These are phyloP conservation scores for Coregonus ussuriensis DNA, from an alignment of 2,797 vertebrate genomes.

Conservation along the genomic window DNA sequence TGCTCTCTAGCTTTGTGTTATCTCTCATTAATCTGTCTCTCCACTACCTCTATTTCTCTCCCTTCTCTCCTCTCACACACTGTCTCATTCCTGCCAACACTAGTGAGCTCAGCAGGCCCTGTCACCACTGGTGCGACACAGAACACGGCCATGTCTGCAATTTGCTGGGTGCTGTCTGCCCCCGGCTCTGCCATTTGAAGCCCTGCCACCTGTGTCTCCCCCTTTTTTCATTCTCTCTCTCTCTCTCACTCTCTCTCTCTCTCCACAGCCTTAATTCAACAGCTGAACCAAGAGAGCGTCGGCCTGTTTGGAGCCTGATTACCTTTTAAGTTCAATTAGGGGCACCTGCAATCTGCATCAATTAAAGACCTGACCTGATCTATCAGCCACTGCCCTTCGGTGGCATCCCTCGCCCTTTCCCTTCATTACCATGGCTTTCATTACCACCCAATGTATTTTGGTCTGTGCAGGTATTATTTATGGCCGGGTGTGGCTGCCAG, in stretches of 20 bases:
- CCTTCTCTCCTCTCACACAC: conserved; percentile 7
- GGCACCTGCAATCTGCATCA: conserved; percentile 67
- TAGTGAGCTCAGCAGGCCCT: conserved; percentile 55
- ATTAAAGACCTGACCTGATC: conserved; percentile 65
- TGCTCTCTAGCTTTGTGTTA: conserved; percentile 57
- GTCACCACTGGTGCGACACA: conserved; percentile 69
- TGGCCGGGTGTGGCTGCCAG: conserved; percentile 58
- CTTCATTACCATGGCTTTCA: conserved; percentile 70
- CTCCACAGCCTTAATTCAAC: conserved; percentile 53
- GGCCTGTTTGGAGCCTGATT: conserved; percentile 50
- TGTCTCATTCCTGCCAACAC: conserved; percentile 30
- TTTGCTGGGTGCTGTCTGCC: conserved; percentile 69
- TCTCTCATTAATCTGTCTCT: conserved; percentile 66
- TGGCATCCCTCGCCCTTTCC: conserved; percentile 62
- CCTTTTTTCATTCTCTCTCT: background rate
- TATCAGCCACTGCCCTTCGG: conserved; percentile 57
- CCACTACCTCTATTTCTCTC: conserved; percentile 41
- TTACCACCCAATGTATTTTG: conserved; percentile 61
- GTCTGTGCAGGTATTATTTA: conserved; percentile 68
- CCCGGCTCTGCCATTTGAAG: conserved; percentile 67
- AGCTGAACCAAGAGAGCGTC: conserved; percentile 48
- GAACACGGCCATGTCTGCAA: conserved; percentile 73
- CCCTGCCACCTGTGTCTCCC: conserved; percentile 66
- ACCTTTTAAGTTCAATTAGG: conserved; percentile 65
- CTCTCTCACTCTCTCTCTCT: background rate